Base-by-base conservation (phyloP, 2,888 invertebrate genomes). In the Pocota personata region DNA sequence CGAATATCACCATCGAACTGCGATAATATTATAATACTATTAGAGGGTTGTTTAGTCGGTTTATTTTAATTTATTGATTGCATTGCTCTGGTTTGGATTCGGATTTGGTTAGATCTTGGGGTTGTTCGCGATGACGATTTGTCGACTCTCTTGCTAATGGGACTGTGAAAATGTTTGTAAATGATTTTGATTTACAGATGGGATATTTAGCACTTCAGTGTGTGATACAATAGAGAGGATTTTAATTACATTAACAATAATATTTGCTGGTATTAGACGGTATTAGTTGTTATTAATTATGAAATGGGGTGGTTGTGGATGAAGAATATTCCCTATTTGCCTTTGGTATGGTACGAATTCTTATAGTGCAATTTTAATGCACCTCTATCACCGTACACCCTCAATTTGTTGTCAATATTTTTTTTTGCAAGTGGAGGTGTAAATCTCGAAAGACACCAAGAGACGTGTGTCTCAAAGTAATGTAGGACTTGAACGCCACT, bases 1-100 rank as follows among this genome's bases (percentile, higher is more conserved):
- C 82, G 32, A 76, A 76, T n/a, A 37, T 27, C 48, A 40, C 60
- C 50, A 60, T 5, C 30, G 46, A 57, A 50, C 27, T 67, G 46
- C 35, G 27, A 50, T 60, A 58, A 69, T 76, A 86, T 86, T 82
- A 82, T 76, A 86, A 82, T 86, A 30, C 86, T 82, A 86, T 86
- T 86, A 86, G 76, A 58, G 86, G 76, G 82, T 76, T 55, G 76
- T 52, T 66, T 77, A 55, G 76, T n/a, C 27, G 72, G 71, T 62
- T 72, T 67, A 60, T 71, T 77, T 67, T 66, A 77, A 77, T 82
- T 82, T 77, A 77, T 77, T 76, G 82, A 77, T 86, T 82, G 76
- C 66, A 67, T 14, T 21, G 76, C 21, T 46, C 7, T 43, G 64
- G 64, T 79, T 69, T 14, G 50, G 32, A 19, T 16, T 40, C 58